These are phyloP conservation scores for Sceliomorpha sp. DNA, from an alignment of 2,888 invertebrate species.

Conservation along the genomic window DNA sequence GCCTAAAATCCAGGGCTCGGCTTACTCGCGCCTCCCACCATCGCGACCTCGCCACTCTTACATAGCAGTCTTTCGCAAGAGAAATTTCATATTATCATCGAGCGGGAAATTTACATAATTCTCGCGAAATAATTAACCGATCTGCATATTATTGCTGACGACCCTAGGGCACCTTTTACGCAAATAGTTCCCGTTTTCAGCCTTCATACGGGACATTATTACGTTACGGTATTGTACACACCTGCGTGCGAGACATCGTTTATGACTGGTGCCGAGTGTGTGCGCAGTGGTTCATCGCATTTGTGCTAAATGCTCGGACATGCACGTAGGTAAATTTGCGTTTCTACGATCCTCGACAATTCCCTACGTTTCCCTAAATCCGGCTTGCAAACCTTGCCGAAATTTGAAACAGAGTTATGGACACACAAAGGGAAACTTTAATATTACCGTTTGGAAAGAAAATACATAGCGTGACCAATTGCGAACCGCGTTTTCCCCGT, in stretches of 20 bases:
- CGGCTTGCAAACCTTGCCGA: conserved; percentile 20
- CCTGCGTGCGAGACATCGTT: conserved; percentile 53
- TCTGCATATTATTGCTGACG: conserved; percentile 45
- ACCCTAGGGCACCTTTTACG: conserved; percentile 39
- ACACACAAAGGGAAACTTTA: conserved; percentile 17
- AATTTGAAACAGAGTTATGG: conserved; percentile 29
- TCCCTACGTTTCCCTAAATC: conserved; percentile 27
- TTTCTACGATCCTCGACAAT: conserved; percentile 50
- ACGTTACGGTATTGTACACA: conserved; percentile 50
- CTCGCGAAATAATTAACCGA: conserved; percentile 44
- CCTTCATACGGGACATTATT: conserved; percentile 43
- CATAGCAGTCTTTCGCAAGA: neutral
- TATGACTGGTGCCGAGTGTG: conserved; percentile 53
- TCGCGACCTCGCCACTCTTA: too few species aligned
- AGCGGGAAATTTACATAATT: conserved; percentile 32
- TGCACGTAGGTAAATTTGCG: conserved; percentile 51
- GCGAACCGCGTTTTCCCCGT: neutral
- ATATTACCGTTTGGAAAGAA: neutral
- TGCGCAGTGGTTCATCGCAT: conserved; percentile 53
- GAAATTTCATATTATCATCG: conserved; percentile 19
- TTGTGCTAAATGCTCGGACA: conserved; percentile 53
- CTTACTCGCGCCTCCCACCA: too few species aligned
- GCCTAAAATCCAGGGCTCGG: too few species aligned
- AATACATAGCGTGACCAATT: conserved; percentile 1
- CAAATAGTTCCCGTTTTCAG: conserved; percentile 37